These are phyloP conservation scores for Heloderma charlesbogerti DNA, from an alignment of 2,113 vertebrate genomes.

Conservation along the genomic window DNA sequence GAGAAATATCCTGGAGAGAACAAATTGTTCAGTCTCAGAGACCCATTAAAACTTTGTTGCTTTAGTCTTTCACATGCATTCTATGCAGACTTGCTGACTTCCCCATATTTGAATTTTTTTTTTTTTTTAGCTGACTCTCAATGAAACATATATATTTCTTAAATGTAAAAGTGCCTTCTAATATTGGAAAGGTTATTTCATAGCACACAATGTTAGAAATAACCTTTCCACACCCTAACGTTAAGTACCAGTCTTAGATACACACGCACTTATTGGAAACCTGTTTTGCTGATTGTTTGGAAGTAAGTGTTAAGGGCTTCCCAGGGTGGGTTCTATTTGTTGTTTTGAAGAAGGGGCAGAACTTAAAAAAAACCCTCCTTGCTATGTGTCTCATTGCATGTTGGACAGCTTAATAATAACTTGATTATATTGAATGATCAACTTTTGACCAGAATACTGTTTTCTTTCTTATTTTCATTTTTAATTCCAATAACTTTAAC, in stretches of 20 bases:
- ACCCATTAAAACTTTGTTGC: slow-evolving; percentile 56
- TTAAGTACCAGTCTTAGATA: slow-evolving; percentile 5
- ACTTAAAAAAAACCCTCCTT: not conserved
- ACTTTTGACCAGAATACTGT: not conserved
- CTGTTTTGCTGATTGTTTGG: not conserved
- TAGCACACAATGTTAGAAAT: slow-evolving; percentile 5
- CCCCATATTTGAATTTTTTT: slow-evolving; percentile 27
- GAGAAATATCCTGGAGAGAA: slow-evolving; percentile 58
- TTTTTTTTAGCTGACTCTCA: slow-evolving; percentile 26
- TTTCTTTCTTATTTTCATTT: not conserved
- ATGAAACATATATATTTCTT: not conserved
- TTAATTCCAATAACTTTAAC: not conserved
- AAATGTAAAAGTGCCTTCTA: not conserved
- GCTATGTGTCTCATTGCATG: not conserved
- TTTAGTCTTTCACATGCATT: slow-evolving; percentile 26
- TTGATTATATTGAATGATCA: not conserved
- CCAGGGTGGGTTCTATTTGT: not conserved
- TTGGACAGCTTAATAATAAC: not conserved
- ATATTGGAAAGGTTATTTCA: slow-evolving; percentile 18
- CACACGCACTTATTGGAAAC: not conserved
- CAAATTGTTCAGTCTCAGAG: slow-evolving; percentile 57
- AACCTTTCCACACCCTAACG: slow-evolving; percentile 3
- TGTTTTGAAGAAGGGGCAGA: not conserved
- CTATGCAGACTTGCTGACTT: slow-evolving; percentile 37
- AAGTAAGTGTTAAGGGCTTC: not conserved